These are phyloP conservation scores for Sminthurides bifidus DNA, from an alignment of 1,140 invertebrate species.

Conservation along the genomic window DNA sequence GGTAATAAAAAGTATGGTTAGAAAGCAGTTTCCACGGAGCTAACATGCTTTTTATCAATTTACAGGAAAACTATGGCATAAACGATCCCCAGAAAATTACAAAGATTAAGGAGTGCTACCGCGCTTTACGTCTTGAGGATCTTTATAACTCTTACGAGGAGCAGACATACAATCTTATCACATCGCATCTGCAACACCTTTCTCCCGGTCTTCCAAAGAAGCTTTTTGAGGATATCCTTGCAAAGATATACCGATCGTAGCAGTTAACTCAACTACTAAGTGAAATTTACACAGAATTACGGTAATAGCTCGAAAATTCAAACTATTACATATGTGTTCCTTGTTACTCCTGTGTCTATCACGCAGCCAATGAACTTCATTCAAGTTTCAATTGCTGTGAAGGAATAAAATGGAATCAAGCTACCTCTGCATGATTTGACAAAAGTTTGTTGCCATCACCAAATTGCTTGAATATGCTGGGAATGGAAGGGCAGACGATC, in stretches of 20 bases:
- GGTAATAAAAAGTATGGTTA: too few species aligned
- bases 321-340: too few species aligned
- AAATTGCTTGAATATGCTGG: too few species aligned
- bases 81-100: constrained; percentile 53
- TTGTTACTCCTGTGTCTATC: too few species aligned
- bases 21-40: too few species aligned
- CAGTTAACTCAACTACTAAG: constrained; percentile 9
- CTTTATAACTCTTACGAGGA: constrained; percentile 76
- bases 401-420: too few species aligned
- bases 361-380: too few species aligned
- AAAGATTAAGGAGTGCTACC: constrained; percentile 64
- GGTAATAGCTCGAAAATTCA: not conserved
- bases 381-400: too few species aligned
- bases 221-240: constrained; percentile 66
- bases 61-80: constrained; percentile 62
- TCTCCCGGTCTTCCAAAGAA: constrained; percentile 68
- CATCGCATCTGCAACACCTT: constrained; percentile 71
- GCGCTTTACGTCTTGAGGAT: constrained; percentile 60
- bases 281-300: not conserved
- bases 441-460: too few species aligned
- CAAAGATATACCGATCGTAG: constrained; percentile 54
- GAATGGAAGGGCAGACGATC: too few species aligned
- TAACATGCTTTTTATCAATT: too few species aligned
- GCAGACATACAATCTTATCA: constrained; percentile 65
- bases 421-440: too few species aligned